phyloP scores from a whole-genome alignment of 1,140 invertebrate genomes.

The Chelonus insularis region DNA sequence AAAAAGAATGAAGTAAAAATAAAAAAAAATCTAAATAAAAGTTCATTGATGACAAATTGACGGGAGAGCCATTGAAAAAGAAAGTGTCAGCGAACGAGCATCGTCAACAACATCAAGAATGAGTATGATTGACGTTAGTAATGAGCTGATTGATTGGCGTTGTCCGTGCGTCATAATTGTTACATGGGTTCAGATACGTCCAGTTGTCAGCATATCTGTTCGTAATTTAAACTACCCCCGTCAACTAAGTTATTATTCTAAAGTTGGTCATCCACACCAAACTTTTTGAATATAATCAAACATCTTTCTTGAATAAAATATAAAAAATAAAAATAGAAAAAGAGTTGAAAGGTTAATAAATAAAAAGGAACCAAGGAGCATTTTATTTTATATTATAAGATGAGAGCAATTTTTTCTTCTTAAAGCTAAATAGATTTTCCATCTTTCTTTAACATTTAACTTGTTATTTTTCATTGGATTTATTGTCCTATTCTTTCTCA shows the following conservation, averaged over 20 bases:
- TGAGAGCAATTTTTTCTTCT: too few species aligned
- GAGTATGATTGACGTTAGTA: conserved; percentile 37
- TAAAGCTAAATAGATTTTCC: too few species aligned
- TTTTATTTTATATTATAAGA: too few species aligned
- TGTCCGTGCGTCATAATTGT: conserved; percentile 45
- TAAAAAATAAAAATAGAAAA: background rate
- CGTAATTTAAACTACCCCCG: conserved; percentile 29
- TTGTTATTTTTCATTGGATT: too few species aligned
- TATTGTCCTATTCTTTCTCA: too few species aligned
- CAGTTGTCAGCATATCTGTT: conserved; percentile 26
- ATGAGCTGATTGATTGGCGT: conserved; percentile 54
- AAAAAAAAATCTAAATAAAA: background rate
- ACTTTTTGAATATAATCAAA: background rate
- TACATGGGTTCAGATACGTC: conserved; percentile 43
- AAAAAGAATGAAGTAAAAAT: background rate
- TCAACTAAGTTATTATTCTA: conserved; percentile 36
- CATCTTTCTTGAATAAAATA: too few species aligned
- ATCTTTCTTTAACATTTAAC: too few species aligned
- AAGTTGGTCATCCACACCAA: conserved; percentile 36
- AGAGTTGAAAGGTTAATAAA: background rate
- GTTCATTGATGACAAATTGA: background rate
- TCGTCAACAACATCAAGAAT: conserved; percentile 12
- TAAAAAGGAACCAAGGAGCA: too few species aligned
- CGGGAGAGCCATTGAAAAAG: background rate
- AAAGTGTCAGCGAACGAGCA: background rate